Percentiles rank a stretch among this genome's conserved stretches.
Conservation (phyloP, 2,113 vertebrate genomes). For the Gasterosteus aculeatus region DNA sequence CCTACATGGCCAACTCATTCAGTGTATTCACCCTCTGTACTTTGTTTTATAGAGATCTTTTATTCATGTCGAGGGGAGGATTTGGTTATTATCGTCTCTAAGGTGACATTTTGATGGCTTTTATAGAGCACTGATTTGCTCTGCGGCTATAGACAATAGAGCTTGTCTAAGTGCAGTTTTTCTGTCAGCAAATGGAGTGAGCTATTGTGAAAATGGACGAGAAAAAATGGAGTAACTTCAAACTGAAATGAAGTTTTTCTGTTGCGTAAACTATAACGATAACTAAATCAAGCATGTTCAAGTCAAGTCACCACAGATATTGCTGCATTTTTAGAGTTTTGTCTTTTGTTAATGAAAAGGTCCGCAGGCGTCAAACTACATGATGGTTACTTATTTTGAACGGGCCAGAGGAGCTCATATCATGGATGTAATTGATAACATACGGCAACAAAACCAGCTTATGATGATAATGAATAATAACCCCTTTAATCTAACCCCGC, state of each 20-base stretch:
- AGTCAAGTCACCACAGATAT: neutral
- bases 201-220: conserved; percentile 7
- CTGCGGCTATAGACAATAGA: conserved; percentile 22
- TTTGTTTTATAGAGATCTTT: conserved; percentile 52
- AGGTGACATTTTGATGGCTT: conserved; percentile 54
- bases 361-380: neutral
- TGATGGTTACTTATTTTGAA: neutral
- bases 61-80: conserved; percentile 51
- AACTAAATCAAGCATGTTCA: neutral
- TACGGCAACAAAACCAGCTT: neutral
- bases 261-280: conserved; percentile 3
- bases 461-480: neutral
- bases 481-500: too few relatives aligned
- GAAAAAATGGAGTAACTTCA: conserved; percentile 3
- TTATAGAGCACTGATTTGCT: conserved; percentile 39
- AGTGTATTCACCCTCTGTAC: conserved; percentile 23
- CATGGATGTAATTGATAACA: neutral
- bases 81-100: conserved; percentile 54
- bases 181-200: neutral
- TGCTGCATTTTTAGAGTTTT: conserved; percentile 1
- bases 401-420: neutral
- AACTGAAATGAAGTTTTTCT: conserved; percentile 15
- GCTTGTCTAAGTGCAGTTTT: conserved; percentile 33
- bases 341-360: neutral
- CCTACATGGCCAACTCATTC: conserved; percentile 30